Percentiles rank a stretch among this genome's conserved stretches.
These are phyloP conservation scores for Oryzias melastigma DNA, from an alignment of 2,113 vertebrate genomes.

Conservation along the genomic window DNA sequence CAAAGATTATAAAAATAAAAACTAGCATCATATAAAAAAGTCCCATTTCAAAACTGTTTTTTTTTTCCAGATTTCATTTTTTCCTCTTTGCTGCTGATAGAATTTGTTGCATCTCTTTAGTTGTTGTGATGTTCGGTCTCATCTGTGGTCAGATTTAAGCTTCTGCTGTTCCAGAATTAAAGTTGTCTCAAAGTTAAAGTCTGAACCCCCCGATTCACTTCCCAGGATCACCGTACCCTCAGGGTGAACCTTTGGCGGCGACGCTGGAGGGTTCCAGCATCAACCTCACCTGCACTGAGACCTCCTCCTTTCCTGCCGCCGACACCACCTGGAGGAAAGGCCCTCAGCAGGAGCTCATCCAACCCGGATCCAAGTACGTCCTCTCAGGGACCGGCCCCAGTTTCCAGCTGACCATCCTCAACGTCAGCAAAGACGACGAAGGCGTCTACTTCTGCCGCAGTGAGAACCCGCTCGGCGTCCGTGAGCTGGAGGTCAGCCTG, in stretches of 20 bases:
- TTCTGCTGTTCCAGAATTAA: too few relatives aligned
- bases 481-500: conserved; percentile 83
- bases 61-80: too few relatives aligned
- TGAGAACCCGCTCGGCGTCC: conserved; percentile 79
- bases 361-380: conserved; percentile 70
- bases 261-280: conserved; percentile 76
- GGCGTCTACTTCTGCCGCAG: conserved; percentile 87
- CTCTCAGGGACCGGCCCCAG: conserved; percentile 60
- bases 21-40: too few relatives aligned
- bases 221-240: conserved; percentile 79
- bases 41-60: too few relatives aligned
- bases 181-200: neutral
- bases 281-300: conserved; percentile 80
- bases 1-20: too few relatives aligned
- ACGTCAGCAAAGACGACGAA: conserved; percentile 80
- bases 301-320: conserved; percentile 72
- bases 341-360: conserved; percentile 58
- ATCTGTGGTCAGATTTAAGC: too few relatives aligned
- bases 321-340: conserved; percentile 83
- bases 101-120: too few relatives aligned
- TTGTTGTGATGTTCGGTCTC: too few relatives aligned
- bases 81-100: too few relatives aligned
- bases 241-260: conserved; percentile 77
- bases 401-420: conserved; percentile 82
- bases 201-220: neutral